Evolutionary conservation across 2,113 vertebrate genomes (phyloP).

Genomic region (Halcyon senegalensis): DNA sequence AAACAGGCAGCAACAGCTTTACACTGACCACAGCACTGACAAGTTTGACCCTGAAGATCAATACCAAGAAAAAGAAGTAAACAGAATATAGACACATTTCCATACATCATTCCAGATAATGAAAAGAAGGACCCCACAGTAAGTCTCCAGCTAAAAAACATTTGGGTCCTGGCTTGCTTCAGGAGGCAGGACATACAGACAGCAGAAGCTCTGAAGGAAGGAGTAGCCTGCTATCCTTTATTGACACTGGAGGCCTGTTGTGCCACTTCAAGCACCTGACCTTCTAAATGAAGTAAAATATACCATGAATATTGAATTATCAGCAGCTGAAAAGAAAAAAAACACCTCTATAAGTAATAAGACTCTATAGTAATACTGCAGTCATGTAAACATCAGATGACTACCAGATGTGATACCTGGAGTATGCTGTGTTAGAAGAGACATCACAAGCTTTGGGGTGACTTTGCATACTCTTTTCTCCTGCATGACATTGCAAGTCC

Average conservation of each 20-base stretch:
- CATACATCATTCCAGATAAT: background rate
- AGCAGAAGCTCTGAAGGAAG: background rate
- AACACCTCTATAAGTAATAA: background rate
- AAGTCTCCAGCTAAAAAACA: background rate
- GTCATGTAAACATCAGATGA: background rate
- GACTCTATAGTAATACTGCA: background rate
- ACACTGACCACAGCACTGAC: background rate
- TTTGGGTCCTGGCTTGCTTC: background rate
- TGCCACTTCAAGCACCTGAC: background rate
- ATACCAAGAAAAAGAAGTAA: background rate
- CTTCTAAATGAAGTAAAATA: background rate
- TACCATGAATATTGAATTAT: background rate
- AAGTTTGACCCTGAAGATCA: background rate
- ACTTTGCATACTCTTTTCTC: background rate
- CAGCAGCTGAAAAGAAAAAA: background rate
- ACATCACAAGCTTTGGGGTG: background rate
- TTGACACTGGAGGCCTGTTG: background rate
- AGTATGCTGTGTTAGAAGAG: background rate
- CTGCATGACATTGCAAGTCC: background rate
- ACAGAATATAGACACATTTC: background rate
- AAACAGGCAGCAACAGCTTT: background rate
- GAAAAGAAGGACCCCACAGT: background rate
- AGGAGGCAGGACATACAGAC: background rate
- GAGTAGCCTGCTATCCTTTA: background rate
- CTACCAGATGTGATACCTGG: background rate